These are phyloP conservation scores for Drosophila obscura DNA, from an alignment of 1,140 invertebrate genomes.

Conservation along the genomic window DNA sequence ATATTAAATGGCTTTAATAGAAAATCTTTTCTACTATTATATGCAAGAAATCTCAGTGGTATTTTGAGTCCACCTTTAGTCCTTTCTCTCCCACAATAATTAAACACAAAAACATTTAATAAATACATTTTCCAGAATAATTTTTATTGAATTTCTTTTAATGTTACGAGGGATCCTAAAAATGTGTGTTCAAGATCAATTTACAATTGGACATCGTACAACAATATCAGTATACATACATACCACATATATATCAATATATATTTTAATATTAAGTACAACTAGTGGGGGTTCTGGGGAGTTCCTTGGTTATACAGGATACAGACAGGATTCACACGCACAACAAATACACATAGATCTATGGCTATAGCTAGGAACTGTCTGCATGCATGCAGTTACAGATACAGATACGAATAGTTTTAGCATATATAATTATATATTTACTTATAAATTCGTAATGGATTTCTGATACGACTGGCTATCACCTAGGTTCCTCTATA, in stretches of 20 bases:
- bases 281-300: slow-evolving; percentile 31
- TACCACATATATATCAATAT: slow-evolving; percentile 48
- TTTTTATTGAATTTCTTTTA: slow-evolving; percentile 64
- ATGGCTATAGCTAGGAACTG: slow-evolving; percentile 62
- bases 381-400: slow-evolving; percentile 41
- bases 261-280: slow-evolving; percentile 24
- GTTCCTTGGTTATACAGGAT: slow-evolving; percentile 19
- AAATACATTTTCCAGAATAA: slow-evolving; percentile 59
- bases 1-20: too few relatives aligned
- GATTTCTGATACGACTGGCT: slow-evolving; percentile 72
- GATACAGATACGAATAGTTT: slow-evolving; percentile 31
- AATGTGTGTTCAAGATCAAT: slow-evolving; percentile 65
- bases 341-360: slow-evolving; percentile 57
- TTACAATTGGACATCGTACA: slow-evolving; percentile 81
- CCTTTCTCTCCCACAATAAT: neutral
- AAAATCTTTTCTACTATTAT: too few relatives aligned
- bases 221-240: slow-evolving; percentile 69
- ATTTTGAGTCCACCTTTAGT: neutral
- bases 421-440: slow-evolving; percentile 36
- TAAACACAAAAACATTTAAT: slow-evolving; percentile 29
- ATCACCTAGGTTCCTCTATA: slow-evolving; percentile 55
- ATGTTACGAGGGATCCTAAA: slow-evolving; percentile 54
- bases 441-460: slow-evolving; percentile 66
- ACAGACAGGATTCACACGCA: slow-evolving; percentile 30
- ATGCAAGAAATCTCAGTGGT: too few relatives aligned